Evolutionary conservation across 2,113 vertebrate genomes (phyloP).

Genomic region (Acanthisitta chloris): DNA sequence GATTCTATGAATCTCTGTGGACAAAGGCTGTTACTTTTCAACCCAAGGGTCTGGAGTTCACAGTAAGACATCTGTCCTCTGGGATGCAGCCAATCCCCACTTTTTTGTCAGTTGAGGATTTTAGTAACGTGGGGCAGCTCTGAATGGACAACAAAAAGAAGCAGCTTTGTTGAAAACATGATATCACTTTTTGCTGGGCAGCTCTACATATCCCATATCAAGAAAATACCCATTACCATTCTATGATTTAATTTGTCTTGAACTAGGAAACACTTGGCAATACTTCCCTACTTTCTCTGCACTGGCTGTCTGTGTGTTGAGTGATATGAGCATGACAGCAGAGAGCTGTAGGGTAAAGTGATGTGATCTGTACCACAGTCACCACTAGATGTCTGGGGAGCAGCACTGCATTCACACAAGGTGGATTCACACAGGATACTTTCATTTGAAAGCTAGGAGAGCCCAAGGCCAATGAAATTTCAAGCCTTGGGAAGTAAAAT

Average conservation of each 20-base stretch:
- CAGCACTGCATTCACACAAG: background rate
- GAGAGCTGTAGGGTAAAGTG: background rate
- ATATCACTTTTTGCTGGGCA: background rate
- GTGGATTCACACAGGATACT: background rate
- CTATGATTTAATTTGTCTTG: background rate
- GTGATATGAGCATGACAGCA: accelerated
- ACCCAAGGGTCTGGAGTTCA: background rate
- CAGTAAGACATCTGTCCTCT: background rate
- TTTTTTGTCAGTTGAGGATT: background rate
- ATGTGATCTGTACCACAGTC: background rate
- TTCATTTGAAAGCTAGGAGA: background rate
- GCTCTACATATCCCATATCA: background rate
- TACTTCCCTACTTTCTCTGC: background rate
- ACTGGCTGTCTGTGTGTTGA: background rate
- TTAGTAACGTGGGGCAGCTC: background rate
- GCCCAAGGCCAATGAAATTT: background rate
- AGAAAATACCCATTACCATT: background rate
- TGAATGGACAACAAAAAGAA: background rate
- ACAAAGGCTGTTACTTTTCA: background rate
- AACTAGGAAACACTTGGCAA: background rate
- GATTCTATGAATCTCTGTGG: background rate
- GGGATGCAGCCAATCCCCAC: background rate
- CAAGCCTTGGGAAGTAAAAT: background rate
- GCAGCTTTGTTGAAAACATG: background rate
- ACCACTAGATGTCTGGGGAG: background rate